phyloP scores from a whole-genome alignment of 92 coral and sea anemone genomes.

The Parazoanthus darwini region DNA sequence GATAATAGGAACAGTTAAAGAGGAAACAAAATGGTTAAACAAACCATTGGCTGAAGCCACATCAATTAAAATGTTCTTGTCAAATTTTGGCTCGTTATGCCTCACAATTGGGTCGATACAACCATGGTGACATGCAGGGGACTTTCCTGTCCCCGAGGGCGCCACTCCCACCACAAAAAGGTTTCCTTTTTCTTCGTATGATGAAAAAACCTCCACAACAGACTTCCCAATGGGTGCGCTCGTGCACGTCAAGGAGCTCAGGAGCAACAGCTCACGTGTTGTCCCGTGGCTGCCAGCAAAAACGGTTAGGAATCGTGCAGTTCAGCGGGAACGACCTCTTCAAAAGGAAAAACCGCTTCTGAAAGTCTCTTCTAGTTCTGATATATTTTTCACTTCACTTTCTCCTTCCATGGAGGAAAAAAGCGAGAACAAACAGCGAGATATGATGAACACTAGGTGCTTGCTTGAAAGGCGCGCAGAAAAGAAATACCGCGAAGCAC shows the following conservation, averaged over 20 bases:
- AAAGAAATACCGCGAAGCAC: no score
- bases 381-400: no score
- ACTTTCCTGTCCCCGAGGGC: conserved; percentile 65
- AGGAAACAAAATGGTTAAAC: conserved; percentile 65
- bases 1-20: conserved; percentile 49
- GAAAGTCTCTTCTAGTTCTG: not conserved
- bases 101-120: conserved; percentile 60
- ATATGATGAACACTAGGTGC: no score
- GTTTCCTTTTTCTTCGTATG: conserved; percentile 66
- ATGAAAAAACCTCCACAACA: conserved; percentile 52
- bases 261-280: conserved; percentile 44
- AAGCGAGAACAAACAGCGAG: no score
- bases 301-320: conserved; percentile 28
- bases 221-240: conserved; percentile 61
- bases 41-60: conserved; percentile 63
- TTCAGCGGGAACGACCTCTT: conserved; percentile 44
- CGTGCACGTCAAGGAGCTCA: conserved; percentile 48
- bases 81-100: conserved; percentile 60
- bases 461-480: no score
- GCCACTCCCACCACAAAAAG: conserved; percentile 58
- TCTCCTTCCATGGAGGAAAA: no score
- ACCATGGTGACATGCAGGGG: conserved; percentile 64
- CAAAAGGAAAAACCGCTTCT: conserved; percentile 36
- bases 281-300: conserved; percentile 59
- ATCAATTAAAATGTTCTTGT: conserved; percentile 55